Base-by-base conservation (phyloP, 2,888 invertebrate genomes). In the Eucriotettix oculatus region DNA sequence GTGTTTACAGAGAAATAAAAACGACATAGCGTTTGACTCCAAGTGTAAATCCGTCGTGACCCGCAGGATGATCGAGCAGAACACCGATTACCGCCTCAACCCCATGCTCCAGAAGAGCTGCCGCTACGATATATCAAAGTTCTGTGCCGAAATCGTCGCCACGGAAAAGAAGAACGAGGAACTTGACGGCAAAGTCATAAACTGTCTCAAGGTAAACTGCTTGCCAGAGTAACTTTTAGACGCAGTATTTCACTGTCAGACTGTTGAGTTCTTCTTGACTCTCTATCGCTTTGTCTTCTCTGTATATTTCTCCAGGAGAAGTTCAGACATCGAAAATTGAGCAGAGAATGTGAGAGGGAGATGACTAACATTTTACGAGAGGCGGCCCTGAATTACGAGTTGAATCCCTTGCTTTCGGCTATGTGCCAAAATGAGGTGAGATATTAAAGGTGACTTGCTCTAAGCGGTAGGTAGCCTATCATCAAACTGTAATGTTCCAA, bases 41-140 rank as follows among this genome's bases (percentile, higher is more conserved):
- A 86, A 85, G 64, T 97, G 96, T 71, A 85, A 87, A 69, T 76
- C 83, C 59, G 82, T 94, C 16, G 86, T 96, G n/a, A 79, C 89
- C 1, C 86, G 88, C 69, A 81, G 95, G 66, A 86, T 94, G 83
- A 86, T 91, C 65, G 90, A 93, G 72, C 91, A 91, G 72, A 90
- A 90, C 70, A 82, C 86, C 61, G 96, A 97, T 74, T 91, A 88
- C 69, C 82, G 94, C 63, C 84, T 96, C 64, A 94, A 96, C 75
- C 89, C 88, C 5, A 82, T 85, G 29, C 76, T 97, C 60, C 86
- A 88, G 71, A 81, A 82, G 67, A 83, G 87, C 14, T 97, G 97
- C 71, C 82, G 83, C 65, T 71, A 77, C 63, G 96, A 96, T 71
- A 92, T 96, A 17, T 80, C 83, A 62, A 86, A 84, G 68, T 83